phyloP scores from a whole-genome alignment of 2,797 vertebrate genomes.

The Acrossocheilus fasciatus region DNA sequence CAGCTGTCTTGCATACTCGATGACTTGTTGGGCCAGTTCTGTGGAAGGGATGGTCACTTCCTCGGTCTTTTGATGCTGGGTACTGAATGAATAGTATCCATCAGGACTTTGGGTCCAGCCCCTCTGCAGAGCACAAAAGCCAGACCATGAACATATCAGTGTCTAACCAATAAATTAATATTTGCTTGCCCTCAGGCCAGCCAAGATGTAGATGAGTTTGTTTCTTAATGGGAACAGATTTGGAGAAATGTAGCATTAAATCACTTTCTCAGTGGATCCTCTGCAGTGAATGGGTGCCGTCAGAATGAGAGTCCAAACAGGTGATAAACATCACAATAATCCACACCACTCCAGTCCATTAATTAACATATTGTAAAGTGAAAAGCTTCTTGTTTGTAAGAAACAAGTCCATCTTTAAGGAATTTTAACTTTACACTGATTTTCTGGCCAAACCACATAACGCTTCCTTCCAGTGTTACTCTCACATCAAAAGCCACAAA shows the following conservation, averaged over 20 bases:
- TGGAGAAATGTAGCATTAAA: not conserved
- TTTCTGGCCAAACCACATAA: not conserved
- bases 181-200: not conserved
- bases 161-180: not conserved
- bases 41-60: conserved; percentile 93
- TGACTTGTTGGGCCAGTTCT: conserved; percentile 93
- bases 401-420: not conserved
- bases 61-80: conserved; percentile 91
- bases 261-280: not conserved
- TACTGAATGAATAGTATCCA: conserved; percentile 89
- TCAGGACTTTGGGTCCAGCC: conserved; percentile 88
- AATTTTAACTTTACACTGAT: not conserved
- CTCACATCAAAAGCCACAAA: not conserved
- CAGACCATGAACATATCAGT: not conserved
- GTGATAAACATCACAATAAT: not conserved
- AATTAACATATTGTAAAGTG: not conserved
- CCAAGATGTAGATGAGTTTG: not conserved
- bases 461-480: no score
- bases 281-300: not conserved
- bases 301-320: not conserved
- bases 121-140: conserved; percentile 76
- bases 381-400: not conserved
- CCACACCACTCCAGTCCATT: not conserved
- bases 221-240: not conserved
- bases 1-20: conserved; percentile 94